Evolutionary conservation across 2,797 vertebrate genomes (phyloP).

Genomic region (Tympanoctomys barrerae): DNA sequence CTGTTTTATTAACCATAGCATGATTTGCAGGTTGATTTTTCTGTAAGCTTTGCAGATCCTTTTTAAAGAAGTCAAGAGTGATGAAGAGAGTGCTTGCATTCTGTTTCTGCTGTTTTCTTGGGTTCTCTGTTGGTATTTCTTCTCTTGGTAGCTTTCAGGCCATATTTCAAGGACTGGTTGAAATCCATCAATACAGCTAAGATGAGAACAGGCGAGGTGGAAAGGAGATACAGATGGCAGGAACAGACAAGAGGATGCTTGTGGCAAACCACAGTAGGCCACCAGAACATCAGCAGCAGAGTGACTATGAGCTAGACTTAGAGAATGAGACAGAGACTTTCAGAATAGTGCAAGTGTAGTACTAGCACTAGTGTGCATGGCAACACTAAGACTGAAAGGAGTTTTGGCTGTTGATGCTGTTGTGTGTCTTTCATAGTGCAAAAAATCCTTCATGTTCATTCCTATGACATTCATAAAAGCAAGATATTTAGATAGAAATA

Average conservation of each 20-base stretch:
- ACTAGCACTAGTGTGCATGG: background rate
- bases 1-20: constrained; percentile 87
- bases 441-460: background rate
- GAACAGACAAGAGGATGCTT: background rate
- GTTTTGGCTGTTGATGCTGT: background rate
- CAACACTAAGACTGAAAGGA: background rate
- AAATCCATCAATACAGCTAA: no score
- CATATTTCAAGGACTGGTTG: background rate
- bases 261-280: background rate
- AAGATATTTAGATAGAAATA: background rate
- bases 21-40: constrained; percentile 84
- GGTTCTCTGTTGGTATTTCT: constrained; percentile 68
- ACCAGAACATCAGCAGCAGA: background rate
- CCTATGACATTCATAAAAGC: background rate
- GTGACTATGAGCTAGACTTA: background rate
- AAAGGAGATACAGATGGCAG: rapidly evolving
- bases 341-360: background rate
- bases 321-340: background rate
- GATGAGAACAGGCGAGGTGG: background rate
- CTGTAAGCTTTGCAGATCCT: constrained; percentile 81
- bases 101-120: constrained; percentile 43
- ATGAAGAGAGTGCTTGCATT: constrained; percentile 77
- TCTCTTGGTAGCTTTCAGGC: constrained; percentile 67
- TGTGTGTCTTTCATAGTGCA: background rate
- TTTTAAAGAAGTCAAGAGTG: constrained; percentile 81